These are phyloP conservation scores for Alligator sinensis DNA, from an alignment of 2,113 vertebrate species.

Conservation along the genomic window DNA sequence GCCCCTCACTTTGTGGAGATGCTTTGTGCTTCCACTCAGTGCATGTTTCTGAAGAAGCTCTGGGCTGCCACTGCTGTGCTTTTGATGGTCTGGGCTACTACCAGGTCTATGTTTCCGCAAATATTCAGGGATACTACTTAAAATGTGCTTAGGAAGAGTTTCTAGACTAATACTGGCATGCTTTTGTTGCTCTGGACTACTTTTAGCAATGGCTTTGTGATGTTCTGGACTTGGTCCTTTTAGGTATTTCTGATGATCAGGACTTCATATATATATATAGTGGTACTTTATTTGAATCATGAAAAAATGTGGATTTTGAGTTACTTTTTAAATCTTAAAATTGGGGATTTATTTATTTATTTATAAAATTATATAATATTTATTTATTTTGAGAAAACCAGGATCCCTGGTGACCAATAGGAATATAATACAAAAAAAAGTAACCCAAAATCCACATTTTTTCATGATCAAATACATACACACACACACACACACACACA, in stretches of 20 bases:
- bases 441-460: too few species aligned
- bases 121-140: conserved; percentile 86
- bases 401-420: neutral
- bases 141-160: conserved; percentile 82
- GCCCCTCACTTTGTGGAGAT: conserved; percentile 86
- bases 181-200: conserved; percentile 82
- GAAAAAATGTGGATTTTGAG: too few species aligned
- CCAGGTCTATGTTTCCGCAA: conserved; percentile 87
- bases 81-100: conserved; percentile 83
- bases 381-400: too few species aligned
- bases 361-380: too few species aligned
- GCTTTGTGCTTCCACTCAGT: conserved; percentile 85
- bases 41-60: conserved; percentile 86
- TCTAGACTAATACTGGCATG: conserved; percentile 81
- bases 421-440: neutral
- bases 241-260: conserved; percentile 84
- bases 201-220: conserved; percentile 82
- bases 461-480: too few species aligned
- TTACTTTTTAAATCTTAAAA: too few species aligned
- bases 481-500: too few species aligned
- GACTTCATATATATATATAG: conserved; percentile 48
- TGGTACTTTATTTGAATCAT: too few species aligned
- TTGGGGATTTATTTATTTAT: too few species aligned
- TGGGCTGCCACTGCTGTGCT: conserved; percentile 80
- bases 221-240: conserved; percentile 88